Base-by-base conservation (phyloP, 37 sponge, comb jelly and placozoan genomes). In the Hexactinellida sp. region DNA sequence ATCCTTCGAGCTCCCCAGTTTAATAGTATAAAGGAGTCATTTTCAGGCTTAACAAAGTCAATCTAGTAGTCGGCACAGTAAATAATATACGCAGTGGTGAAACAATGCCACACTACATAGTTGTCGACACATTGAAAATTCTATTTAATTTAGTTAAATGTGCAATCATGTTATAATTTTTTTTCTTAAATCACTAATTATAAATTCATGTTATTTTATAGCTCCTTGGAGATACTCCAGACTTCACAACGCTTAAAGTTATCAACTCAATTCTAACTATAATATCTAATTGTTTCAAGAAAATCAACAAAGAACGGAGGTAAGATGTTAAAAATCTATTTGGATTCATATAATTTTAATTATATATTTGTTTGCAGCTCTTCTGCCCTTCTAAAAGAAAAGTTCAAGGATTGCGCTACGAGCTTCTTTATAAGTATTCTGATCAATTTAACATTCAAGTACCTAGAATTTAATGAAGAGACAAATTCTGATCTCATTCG, bases 221-320 rank as follows among this genome's bases (percentile, higher is more conserved):
- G 76, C 25, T 63, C 28, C 76, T 63, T n/a, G 76, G 76, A 63
- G 76, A 63, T 7, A 32, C 76, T 63, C 76, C 76, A 63, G 76
- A 63, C 34, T 63, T 63, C 34, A 63, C 76, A 3, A 21, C 76
- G 34, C 28, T n/a, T 21, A n/a, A 63, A 25, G 30, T 63, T 63
- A 28, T 63, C 34, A 63, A 63, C 3, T 23, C 3, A 21, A n/a
- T 63, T 63, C 76, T 63, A 7, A 63, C 28, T 7, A 63, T 63
- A 32, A 63, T 63, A 21, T 63, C 76, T 25, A 63, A 63, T 28
- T 63, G 76, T 63, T 63, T 63, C 5, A 63, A 63, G 76, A 63
- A 63, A 63, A 63, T 63, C 5, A n/a, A n/a, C 21, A 63, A 63
- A 63, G 76, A n/a, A 63, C 5, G 3, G 13, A 23, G 76, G 76